phyloP scores from a whole-genome alignment of 2,888 invertebrate species.

The Drosophila anomalata region DNA sequence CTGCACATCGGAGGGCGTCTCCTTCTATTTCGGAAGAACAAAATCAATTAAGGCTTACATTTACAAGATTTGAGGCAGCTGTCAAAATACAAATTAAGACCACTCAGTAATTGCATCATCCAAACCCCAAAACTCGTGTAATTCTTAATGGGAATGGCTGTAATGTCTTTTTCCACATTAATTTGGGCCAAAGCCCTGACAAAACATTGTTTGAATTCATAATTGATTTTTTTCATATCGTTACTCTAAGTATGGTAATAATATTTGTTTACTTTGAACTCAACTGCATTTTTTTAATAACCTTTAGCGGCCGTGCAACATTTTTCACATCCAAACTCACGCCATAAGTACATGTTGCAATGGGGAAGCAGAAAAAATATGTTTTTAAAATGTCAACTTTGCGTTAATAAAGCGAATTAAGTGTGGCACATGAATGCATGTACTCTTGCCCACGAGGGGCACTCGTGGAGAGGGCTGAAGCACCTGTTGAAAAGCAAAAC shows the following conservation, averaged over 20 bases:
- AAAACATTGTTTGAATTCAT: not conserved
- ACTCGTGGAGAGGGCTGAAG: slow-evolving; percentile 19
- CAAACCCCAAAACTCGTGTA: slow-evolving; percentile 33
- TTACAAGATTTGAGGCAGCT: slow-evolving; percentile 50
- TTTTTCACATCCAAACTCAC: slow-evolving; percentile 5
- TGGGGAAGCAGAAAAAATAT: slow-evolving; percentile 51
- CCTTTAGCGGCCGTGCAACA: not conserved
- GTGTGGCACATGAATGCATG: slow-evolving; percentile 25
- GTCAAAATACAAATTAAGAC: slow-evolving; percentile 37
- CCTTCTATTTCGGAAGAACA: slow-evolving; percentile 89
- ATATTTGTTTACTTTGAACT: not conserved
- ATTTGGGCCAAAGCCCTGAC: slow-evolving; percentile 50
- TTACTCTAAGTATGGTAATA: too few species aligned
- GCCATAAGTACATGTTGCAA: slow-evolving; percentile 13
- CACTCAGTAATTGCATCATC: slow-evolving; percentile 24
- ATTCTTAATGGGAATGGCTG: slow-evolving; percentile 24
- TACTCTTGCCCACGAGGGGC: slow-evolving; percentile 2
- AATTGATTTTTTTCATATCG: too few species aligned
- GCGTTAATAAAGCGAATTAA: slow-evolving; percentile 60
- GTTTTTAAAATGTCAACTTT: slow-evolving; percentile 53
- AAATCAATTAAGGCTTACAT: slow-evolving; percentile 47
- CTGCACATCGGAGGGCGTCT: slow-evolving; percentile 95
- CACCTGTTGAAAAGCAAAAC: slow-evolving; percentile 40
- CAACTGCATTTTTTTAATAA: not conserved
- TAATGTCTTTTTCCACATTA: slow-evolving; percentile 56